Conservation (phyloP, 2,113 vertebrate genomes). For the Paracanthobrama guichenoti region DNA sequence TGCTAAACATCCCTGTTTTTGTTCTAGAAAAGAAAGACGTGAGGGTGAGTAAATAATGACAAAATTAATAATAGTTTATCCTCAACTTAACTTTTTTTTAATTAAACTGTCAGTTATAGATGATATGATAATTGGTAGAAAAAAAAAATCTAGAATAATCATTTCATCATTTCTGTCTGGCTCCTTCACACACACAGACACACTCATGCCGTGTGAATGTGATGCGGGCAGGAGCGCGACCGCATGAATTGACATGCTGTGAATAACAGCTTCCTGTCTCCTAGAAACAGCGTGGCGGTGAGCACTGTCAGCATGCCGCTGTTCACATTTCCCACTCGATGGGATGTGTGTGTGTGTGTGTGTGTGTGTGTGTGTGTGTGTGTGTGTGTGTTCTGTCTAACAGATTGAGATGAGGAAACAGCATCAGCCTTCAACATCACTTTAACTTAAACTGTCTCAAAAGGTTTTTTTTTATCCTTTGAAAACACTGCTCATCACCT, state of each 20-base stretch:
- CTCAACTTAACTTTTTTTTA: neutral
- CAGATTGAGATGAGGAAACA: neutral
- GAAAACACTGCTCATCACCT: neutral
- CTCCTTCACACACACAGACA: neutral
- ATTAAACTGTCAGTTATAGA: neutral
- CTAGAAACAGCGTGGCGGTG: constrained; percentile 36
- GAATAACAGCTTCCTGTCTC: constrained; percentile 45
- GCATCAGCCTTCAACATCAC: constrained; percentile 15
- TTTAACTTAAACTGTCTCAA: neutral
- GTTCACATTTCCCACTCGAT: constrained; percentile 2
- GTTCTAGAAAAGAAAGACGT: neutral
- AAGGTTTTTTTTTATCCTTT: neutral
- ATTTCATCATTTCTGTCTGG: neutral
- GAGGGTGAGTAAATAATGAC: neutral
- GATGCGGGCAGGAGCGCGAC: neutral
- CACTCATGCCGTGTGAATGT: neutral
- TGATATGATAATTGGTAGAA: constrained; percentile 4
- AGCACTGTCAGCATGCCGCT: neutral
- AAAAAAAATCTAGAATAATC: neutral
- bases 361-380: neutral
- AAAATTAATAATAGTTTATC: neutral
- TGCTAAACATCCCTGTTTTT: neutral
- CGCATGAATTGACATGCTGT: constrained; percentile 1
- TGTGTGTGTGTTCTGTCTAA: neutral
- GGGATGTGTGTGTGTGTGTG: neutral